Conservation (phyloP, 2,797 vertebrate species). For the Sebastes minor region DNA sequence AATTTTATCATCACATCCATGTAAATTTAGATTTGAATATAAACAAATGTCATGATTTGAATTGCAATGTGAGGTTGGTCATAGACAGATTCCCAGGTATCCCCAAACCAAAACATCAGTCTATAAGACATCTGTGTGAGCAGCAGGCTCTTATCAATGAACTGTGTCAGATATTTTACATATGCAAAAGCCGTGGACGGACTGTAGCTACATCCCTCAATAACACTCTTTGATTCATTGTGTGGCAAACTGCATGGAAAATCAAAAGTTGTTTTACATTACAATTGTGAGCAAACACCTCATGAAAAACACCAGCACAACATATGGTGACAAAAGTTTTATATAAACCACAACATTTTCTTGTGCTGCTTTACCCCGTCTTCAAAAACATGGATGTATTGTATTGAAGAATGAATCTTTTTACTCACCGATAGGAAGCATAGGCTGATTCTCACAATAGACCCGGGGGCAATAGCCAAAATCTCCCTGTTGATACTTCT, state of each 20-base stretch:
- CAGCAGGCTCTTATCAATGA: not conserved
- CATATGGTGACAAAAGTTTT: not conserved
- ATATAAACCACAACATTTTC: not conserved
- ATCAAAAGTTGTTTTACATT: not conserved
- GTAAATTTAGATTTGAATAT: not conserved
- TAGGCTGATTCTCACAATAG: conserved; percentile 97
- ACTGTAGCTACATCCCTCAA: not conserved
- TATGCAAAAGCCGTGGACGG: not conserved
- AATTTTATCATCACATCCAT: not conserved
- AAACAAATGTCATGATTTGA: not conserved
- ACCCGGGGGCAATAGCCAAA: conserved; percentile 95
- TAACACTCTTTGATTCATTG: not conserved
- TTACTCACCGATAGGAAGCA: conserved; percentile 93
- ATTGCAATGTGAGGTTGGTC: not conserved
- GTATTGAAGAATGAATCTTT: not conserved
- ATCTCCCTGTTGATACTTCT: conserved; percentile 96
- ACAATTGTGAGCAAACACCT: not conserved
- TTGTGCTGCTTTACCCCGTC: not conserved
- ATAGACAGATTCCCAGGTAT: not conserved
- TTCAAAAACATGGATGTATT: not conserved
- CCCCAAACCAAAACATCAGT: not conserved
- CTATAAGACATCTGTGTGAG: too few relatives aligned
- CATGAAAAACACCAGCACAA: not conserved
- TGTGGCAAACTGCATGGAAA: too few relatives aligned
- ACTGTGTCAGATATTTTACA: not conserved